A percentile compares a stretch with the other conserved stretches of the same genome.
phyloP scores from a whole-genome alignment of 1,140 invertebrate genomes.

The Drosophila sproati region DNA sequence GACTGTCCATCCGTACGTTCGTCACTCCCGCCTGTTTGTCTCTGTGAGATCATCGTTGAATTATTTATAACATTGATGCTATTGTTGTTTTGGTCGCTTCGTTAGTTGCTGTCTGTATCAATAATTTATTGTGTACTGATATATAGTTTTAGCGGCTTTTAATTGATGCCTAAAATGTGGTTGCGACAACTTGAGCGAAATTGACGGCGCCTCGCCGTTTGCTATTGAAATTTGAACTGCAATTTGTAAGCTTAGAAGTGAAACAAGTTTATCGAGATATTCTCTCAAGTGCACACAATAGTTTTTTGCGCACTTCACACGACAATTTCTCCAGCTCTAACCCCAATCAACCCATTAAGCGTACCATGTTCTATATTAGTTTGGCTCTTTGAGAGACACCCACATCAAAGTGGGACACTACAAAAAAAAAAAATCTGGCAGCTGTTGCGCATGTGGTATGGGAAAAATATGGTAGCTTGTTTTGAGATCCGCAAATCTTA shows the following conservation, averaged over 20 bases:
- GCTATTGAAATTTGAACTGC: constrained; percentile 56
- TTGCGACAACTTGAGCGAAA: constrained; percentile 46
- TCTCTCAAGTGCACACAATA: constrained; percentile 44
- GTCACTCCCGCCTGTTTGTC: constrained; percentile 6
- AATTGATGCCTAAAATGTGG: constrained; percentile 76
- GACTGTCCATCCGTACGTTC: constrained; percentile 22
- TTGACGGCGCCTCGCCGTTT: constrained; percentile 52
- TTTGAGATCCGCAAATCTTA: background rate
- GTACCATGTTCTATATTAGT: background rate
- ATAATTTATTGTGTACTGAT: constrained; percentile 60
- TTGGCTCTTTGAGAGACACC: constrained; percentile 25
- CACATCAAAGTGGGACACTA: constrained; percentile 15
- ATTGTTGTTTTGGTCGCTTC: constrained; percentile 13
- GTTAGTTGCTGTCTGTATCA: constrained; percentile 34
- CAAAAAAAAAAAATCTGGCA: background rate
- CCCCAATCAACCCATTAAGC: constrained; percentile 54
- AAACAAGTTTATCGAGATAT: constrained; percentile 54
- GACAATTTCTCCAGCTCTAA: constrained; percentile 8
- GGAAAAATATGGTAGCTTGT: constrained; percentile 24
- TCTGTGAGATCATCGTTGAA: constrained; percentile 68
- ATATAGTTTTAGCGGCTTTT: constrained; percentile 54
- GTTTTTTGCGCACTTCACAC: constrained; percentile 1
- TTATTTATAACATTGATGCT: constrained; percentile 63
- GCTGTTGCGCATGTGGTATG: constrained; percentile 58
- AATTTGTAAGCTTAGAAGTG: constrained; percentile 59